Base-by-base conservation (phyloP, 2,888 invertebrate species). In the Pristionchus arcanus region DNA sequence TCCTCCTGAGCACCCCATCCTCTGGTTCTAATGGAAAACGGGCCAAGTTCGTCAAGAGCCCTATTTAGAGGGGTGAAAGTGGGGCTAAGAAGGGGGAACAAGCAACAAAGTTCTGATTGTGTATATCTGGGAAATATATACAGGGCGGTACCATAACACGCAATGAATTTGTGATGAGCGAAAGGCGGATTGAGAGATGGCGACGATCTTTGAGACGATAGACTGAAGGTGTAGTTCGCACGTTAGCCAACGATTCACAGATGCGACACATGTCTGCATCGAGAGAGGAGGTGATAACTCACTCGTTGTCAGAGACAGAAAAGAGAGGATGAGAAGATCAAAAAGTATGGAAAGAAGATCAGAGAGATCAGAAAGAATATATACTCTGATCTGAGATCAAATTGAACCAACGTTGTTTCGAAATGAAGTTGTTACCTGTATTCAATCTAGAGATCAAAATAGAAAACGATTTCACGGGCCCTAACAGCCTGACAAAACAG, bases 1-100 rank as follows among this genome's bases (percentile, higher is more conserved):
- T n/a, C 77, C 77, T 42, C 77, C 77, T 42, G 77, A 37, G 77
- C 71, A 66, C 66, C 66, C 28, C 31, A 49, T 49, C 42, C 42
- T 25, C 68, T n/a, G n/a, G 68, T 68, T n/a, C 77, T 42, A 77
- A 42, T 42, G 77, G 37, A 42, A 77, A 77, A 77, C 37, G 66
- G 28, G 66, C 66, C 7, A 66, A 28, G 66, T 59, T 59, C 59
- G n/a, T 66, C 25, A 28, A 13, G 28, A 21, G 66, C n/a, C 66
- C 66, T n/a, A 28, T 66, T 66, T 66, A 13, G 28, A 28, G 66
- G n/a, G n/a, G 13, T 7, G 66, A n/a, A 25, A 66, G 25, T 2
- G 9, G 66, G 28, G 42, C 42, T 49, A 66, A 66, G 28, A n/a
- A 3, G 25, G n/a, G n/a, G 9, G 9, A 25, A 66, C 2, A 28